Percentiles rank a stretch among this genome's conserved stretches.
Conservation (phyloP, 2,797 vertebrate genomes). For the Etheostoma perlongum region DNA sequence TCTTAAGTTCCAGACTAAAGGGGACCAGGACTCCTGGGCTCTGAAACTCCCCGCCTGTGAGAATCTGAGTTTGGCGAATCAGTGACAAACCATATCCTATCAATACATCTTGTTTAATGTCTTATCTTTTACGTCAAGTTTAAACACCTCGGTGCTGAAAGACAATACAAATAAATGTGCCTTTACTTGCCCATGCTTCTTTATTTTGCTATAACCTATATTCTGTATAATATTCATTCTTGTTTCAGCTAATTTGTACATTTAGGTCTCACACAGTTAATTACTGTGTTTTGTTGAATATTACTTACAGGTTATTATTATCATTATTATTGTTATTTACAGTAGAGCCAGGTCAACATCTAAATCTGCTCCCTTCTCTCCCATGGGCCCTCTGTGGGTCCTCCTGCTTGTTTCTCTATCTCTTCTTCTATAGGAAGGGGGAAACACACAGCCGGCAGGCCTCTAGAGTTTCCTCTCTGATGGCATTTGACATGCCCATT, state of each 20-base stretch:
- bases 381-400: constrained; percentile 7
- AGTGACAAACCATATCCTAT: background rate
- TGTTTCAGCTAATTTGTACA: no score
- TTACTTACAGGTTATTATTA: background rate
- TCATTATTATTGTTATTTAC: constrained; percentile 1
- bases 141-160: background rate
- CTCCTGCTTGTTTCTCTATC: constrained; percentile 37
- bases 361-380: constrained; percentile 25
- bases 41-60: no score
- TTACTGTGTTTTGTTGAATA: background rate
- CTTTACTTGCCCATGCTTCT: no score
- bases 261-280: background rate
- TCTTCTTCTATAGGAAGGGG: constrained; percentile 23
- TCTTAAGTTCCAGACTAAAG: no score
- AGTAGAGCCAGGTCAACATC: constrained; percentile 3
- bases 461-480: constrained; percentile 82
- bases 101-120: background rate
- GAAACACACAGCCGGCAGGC: constrained; percentile 51
- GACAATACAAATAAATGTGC: background rate
- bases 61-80: background rate
- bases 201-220: no score
- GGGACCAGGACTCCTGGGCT: no score
- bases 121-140: background rate
- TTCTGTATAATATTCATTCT: no score
- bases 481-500: constrained; percentile 83